Percentiles rank a stretch among this genome's conserved stretches.
Evolutionary conservation across 2,113 vertebrate species (phyloP).

Genomic region (Chlorodrepanis virens): DNA sequence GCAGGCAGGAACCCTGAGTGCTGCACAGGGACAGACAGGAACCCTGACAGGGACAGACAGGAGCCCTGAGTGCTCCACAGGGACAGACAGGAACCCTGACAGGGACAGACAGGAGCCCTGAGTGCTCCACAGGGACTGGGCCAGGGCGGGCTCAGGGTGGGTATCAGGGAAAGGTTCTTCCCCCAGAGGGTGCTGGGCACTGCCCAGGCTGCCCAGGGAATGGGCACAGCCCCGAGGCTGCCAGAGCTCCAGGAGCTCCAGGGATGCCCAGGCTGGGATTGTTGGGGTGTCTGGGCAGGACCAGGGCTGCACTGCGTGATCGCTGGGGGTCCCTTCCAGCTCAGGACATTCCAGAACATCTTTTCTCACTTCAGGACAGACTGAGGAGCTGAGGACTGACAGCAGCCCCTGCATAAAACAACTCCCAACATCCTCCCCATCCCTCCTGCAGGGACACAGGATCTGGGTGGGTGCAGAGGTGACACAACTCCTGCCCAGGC

Average conservation of each 20-base stretch:
- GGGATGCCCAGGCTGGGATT: background rate
- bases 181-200: background rate
- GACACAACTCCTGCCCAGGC: background rate
- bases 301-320: rapidly evolving
- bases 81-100: no score
- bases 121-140: no score
- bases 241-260: background rate
- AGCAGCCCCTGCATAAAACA: background rate
- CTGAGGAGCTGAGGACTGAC: background rate
- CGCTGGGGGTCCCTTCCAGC: background rate
- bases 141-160: no score
- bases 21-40: no score
- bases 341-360: background rate
- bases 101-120: no score
- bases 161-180: background rate
- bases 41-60: no score
- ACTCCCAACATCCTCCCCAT: rapidly evolving
- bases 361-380: background rate
- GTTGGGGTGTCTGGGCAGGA: background rate
- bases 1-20: no score
- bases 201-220: background rate
- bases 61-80: no score
- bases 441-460: rapidly evolving
- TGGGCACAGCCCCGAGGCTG: background rate
- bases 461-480: rapidly evolving